Base-by-base conservation (phyloP, 2,888 invertebrate species). In the Sphaerophoria rueppellii region DNA sequence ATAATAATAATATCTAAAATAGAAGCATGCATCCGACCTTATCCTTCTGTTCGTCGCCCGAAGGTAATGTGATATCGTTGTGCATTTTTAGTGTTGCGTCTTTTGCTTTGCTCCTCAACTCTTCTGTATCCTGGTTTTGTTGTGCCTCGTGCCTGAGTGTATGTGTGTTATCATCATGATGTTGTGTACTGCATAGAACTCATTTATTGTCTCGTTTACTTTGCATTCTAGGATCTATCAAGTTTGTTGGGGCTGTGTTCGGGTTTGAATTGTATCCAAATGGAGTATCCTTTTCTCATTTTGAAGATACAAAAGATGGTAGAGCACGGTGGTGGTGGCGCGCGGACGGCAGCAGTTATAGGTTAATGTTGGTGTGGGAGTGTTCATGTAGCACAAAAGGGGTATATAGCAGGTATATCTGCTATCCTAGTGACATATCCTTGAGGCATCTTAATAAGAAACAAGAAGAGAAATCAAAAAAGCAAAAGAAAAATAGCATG, bases 181-280 rank as follows among this genome's bases (percentile, higher is more conserved):
- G 79, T 48, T 67, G 54, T 67, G 67, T 67, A 40, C 67, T 76
- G 83, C 83, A 83, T 83, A 61, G 83, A 55, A 69, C 80, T 83
- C 83, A 83, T 83, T 83, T 83, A 76, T 83, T 80, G 80, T 83
- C 75, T 83, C 80, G 80, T 83, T 83, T 80, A 75, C 83, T 83
- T 67, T 83, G 79, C 71, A 79, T 67, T 75, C 71, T 54, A 67
- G 67, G 52, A 67, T 54, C 67, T 54, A 67, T 74, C 61, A 48
- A 58, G 58, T 67, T 65, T 37, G 65, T 55, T 16, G 65, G 24
- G 58, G 34, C 35, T 34, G 14, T 61, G 32, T 65, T 12, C 2
- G 11, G 24, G 24, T 24, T 24, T 24, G 24, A 24, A 24, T 76
- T 57, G 43, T 67, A 37, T 60, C 32, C 40, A 65, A n/a, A 65